These are phyloP conservation scores for Boloria euphrosyne DNA, from an alignment of 2,888 invertebrate species.

Conservation along the genomic window DNA sequence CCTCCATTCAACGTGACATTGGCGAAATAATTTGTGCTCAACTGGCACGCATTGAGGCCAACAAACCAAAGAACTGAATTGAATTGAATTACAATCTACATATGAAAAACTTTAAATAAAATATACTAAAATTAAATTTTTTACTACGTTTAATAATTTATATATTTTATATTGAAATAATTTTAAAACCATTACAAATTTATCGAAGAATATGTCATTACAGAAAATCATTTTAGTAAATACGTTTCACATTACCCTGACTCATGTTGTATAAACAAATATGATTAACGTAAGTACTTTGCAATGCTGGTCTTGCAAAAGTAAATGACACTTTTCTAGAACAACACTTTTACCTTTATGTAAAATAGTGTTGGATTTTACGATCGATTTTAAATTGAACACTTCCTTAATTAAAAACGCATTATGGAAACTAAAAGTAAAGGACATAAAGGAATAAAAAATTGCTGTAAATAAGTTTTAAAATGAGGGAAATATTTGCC, in stretches of 20 bases:
- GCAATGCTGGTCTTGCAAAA: conserved; percentile 5
- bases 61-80: too few relatives aligned
- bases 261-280: conserved; percentile 16
- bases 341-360: conserved; percentile 1
- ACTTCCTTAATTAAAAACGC: conserved; percentile 11
- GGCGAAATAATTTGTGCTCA: too few relatives aligned
- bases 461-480: too few relatives aligned
- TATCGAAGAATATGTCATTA: background rate
- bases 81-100: too few relatives aligned
- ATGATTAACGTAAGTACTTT: conserved; percentile 7
- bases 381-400: background rate
- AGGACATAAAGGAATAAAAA: background rate
- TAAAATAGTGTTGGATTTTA: background rate
- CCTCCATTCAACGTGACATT: too few relatives aligned
- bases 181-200: too few relatives aligned
- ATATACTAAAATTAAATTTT: too few relatives aligned
- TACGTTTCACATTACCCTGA: conserved; percentile 2
- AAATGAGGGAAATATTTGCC: too few relatives aligned
- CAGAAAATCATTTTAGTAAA: background rate
- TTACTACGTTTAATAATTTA: too few relatives aligned
- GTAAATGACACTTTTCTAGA: conserved; percentile 19
- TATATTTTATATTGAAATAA: too few relatives aligned
- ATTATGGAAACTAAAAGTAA: background rate
- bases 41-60: too few relatives aligned
- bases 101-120: too few relatives aligned